Evolutionary conservation across 2,113 vertebrate species (phyloP), one percentile per base, ranked within the genome.

Genomic region (Solea senegalensis): DNA sequence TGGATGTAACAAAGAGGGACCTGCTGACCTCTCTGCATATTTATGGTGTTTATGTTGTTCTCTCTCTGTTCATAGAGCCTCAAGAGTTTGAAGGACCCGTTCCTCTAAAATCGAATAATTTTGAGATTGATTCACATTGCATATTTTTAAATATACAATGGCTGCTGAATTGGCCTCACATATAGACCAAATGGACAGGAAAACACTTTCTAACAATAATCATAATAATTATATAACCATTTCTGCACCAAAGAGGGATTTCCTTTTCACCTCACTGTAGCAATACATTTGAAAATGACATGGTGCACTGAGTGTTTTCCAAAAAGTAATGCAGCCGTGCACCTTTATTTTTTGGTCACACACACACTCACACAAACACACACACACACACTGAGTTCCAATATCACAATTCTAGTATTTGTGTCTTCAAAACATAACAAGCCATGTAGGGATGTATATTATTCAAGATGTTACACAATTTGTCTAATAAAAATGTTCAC

Each of bases 1-100:
- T 73, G 70, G 45, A 84, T 83, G 80, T 89, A 80, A 85, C 70
- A 71, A 58, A 73, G 78, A 74, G 21, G 46, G 46, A 82, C 67
- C 76, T 53, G 21, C 13, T 78, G 72, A 74, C 63, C 72, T 50
- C 67, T 64, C 34, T 51, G 59, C 69, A 44, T 84, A 74, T 85
- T 81, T 79, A 71, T 82, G 40, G 56, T 63, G 49, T 87, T 88
- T 51, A 62, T 64, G 58, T 53, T 69, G 39, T 72, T 28, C 27
- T 57, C 15, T 65, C 26, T 59, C n/a, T 53, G 15, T 59, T 59
- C 3, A 27, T 81, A 65, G 72, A 57, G 10, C 61, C 52, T 46
- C 21, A 69, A 72, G 9, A 61, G n/a, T 44, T 49, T 69, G 9
- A 75, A 68, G 34, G 11, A 45, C 13, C 15, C 16, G 4, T 69